phyloP scores from a whole-genome alignment of 2,888 invertebrate species.

The Ormyrus labotus region DNA sequence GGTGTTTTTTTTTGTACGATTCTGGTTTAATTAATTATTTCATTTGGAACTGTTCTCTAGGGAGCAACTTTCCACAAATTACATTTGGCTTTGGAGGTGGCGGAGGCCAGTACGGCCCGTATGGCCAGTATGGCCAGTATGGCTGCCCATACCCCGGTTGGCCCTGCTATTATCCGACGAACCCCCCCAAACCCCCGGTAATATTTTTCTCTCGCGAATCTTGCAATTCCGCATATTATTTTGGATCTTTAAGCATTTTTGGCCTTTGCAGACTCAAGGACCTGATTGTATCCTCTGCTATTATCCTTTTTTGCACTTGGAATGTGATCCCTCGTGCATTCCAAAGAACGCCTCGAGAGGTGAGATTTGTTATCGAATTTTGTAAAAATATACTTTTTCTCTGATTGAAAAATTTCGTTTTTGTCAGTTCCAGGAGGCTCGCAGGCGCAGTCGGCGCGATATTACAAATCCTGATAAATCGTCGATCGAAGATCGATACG shows the following conservation, averaged over 20 bases:
- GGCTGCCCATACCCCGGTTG: slow-evolving; percentile 58
- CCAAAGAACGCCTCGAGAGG: slow-evolving; percentile 6
- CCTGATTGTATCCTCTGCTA: slow-evolving; percentile 65
- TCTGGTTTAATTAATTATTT: background rate
- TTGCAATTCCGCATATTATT: background rate
- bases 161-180: slow-evolving; percentile 56
- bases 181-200: background rate
- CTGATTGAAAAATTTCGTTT: background rate
- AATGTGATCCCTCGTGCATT: slow-evolving; percentile 65
- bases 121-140: too few relatives aligned
- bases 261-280: slow-evolving; percentile 39
- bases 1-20: too few relatives aligned
- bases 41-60: slow-evolving; percentile 13
- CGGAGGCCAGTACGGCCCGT: too few relatives aligned
- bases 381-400: background rate
- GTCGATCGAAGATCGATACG: too few relatives aligned
- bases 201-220: background rate
- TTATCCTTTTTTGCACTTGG: slow-evolving; percentile 62
- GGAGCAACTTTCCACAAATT: slow-evolving; percentile 62
- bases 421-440: background rate
- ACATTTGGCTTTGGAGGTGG: slow-evolving; percentile 58
- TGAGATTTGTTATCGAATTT: background rate
- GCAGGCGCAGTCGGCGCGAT: too few relatives aligned
- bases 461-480: too few relatives aligned
- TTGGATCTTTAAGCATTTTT: background rate